phyloP scores from a whole-genome alignment of 2,113 vertebrate genomes.

The Mesoclemmys tuberculata region DNA sequence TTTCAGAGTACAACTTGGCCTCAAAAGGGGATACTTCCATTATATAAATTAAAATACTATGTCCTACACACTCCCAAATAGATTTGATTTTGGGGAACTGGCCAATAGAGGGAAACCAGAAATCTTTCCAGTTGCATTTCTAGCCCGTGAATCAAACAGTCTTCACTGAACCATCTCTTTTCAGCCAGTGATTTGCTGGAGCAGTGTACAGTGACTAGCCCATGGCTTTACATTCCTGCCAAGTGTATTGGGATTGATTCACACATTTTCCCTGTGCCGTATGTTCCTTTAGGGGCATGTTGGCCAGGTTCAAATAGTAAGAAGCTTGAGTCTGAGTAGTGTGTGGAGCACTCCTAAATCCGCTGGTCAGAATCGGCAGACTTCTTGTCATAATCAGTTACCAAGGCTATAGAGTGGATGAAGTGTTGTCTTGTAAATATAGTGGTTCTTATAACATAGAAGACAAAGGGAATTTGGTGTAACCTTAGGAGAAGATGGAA shows the following conservation, averaged over 20 bases:
- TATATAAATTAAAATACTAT: not conserved
- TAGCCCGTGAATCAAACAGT: not conserved
- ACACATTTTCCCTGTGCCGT: not conserved
- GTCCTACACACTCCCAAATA: not conserved
- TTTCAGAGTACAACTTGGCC: not conserved
- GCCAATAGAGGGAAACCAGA: not conserved
- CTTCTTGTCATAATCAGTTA: not conserved
- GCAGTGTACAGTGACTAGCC: not conserved
- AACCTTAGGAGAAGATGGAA: not conserved
- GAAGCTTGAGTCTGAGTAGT: no score
- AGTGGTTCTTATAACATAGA: not conserved
- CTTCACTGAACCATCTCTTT: not conserved
- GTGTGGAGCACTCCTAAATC: not conserved
- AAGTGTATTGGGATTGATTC: not conserved
- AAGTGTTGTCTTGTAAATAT: not conserved
- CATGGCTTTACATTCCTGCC: not conserved
- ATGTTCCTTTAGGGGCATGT: not conserved
- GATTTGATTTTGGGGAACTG: not conserved
- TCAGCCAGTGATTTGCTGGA: not conserved
- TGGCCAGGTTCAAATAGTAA: not conserved
- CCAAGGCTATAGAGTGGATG: not conserved
- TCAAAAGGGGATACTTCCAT: not conserved
- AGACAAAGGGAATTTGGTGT: not conserved
- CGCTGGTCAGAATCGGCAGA: not conserved
- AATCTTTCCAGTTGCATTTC: not conserved